These are phyloP conservation scores for Polydesmus complanatus DNA, from an alignment of 2,888 invertebrate species.

Conservation along the genomic window DNA sequence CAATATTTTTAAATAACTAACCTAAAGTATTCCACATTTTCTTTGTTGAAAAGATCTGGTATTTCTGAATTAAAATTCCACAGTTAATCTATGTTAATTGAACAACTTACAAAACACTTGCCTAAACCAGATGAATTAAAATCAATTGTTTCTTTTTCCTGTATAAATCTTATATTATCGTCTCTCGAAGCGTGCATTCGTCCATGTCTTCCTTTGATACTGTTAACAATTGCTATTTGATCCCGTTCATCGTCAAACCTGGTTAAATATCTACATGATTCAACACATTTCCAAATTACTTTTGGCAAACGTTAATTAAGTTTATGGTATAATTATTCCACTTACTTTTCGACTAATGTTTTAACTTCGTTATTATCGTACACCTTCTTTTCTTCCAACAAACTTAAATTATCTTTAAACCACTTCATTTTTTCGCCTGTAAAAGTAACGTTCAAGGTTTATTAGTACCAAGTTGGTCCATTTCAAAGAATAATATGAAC, in stretches of 20 bases:
- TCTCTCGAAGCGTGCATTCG: conserved; percentile 6
- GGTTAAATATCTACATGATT: conserved; percentile 3
- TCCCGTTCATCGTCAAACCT: conserved; percentile 12
- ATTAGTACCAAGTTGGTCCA: background rate
- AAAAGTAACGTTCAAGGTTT: background rate
- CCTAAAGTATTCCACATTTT: conserved; percentile 10
- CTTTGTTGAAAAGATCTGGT: conserved; percentile 10
- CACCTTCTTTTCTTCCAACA: background rate
- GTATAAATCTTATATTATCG: conserved; percentile 2
- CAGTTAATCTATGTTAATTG: background rate
- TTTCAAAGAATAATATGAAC: background rate
- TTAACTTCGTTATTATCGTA: background rate
- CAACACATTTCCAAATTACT: background rate
- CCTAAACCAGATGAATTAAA: conserved; percentile 8
- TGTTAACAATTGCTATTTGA: conserved; percentile 3
- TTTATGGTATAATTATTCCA: background rate
- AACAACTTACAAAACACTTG: background rate
- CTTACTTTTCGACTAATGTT: conserved; percentile 7
- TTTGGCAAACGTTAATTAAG: background rate
- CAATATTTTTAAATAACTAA: too few species aligned
- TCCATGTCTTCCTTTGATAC: conserved; percentile 5
- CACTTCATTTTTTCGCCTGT: conserved; percentile 7
- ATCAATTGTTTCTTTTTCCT: conserved; percentile 4
- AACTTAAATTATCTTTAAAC: conserved; percentile 3
- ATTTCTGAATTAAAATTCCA: conserved; percentile 4